Percentiles rank a stretch among this genome's conserved stretches.
These are phyloP conservation scores for Ormia ochracea DNA, from an alignment of 2,888 invertebrate genomes.

Conservation along the genomic window DNA sequence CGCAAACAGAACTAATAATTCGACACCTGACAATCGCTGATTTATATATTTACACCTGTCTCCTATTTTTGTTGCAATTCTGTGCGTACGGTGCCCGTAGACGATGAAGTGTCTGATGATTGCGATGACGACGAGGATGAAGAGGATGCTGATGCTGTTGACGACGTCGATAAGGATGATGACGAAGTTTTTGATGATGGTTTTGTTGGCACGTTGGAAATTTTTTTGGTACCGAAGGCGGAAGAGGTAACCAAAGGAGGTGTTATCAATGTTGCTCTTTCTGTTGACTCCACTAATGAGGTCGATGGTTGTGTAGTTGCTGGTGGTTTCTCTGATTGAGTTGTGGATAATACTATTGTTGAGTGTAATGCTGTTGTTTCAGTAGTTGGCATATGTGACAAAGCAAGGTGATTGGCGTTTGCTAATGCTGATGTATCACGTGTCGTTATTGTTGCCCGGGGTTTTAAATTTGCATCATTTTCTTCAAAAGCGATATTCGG, in stretches of 20 bases:
- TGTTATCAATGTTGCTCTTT: conserved; percentile 37
- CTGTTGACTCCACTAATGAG: conserved; percentile 41
- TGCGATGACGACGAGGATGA: conserved; percentile 50
- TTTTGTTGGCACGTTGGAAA: conserved; percentile 31
- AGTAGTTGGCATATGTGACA: conserved; percentile 50
- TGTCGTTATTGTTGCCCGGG: conserved; percentile 48
- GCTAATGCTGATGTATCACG: conserved; percentile 43
- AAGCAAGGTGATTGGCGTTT: conserved; percentile 23
- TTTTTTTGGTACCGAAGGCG: conserved; percentile 36
- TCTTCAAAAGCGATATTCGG: conserved; percentile 52
- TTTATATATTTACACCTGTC: conserved; percentile 9
- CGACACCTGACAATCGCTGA: conserved; percentile 54
- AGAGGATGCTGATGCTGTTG: conserved; percentile 40
- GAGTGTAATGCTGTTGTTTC: conserved; percentile 14
- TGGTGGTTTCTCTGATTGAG: background rate
- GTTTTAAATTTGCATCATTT: conserved; percentile 58
- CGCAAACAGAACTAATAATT: background rate
- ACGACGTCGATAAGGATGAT: no score
- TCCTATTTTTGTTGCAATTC: conserved; percentile 70
- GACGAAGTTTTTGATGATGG: conserved; percentile 65
- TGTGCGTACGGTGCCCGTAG: conserved; percentile 76
- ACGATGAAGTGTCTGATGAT: conserved; percentile 66
- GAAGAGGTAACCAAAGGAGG: conserved; percentile 24
- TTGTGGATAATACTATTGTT: conserved; percentile 39
- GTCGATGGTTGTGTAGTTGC: conserved; percentile 27